Conservation (phyloP, 2,113 vertebrate species). For the Nannospalax galili region DNA sequence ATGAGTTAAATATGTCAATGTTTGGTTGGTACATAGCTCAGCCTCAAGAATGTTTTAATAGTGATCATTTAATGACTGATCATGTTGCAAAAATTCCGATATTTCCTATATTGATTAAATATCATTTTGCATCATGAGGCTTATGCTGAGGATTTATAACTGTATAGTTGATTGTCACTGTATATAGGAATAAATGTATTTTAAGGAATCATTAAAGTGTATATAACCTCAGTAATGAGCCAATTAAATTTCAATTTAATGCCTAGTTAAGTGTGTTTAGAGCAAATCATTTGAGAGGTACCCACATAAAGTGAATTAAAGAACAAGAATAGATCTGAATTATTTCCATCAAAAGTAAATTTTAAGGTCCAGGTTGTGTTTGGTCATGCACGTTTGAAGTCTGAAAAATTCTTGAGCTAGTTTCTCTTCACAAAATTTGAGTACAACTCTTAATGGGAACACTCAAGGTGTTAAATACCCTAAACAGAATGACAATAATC, state of each 20-base stretch:
- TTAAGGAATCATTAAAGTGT: conserved; percentile 62
- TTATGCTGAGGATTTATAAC: conserved; percentile 38
- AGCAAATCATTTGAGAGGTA: conserved; percentile 47
- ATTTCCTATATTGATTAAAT: conserved; percentile 47
- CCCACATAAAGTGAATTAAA: conserved; percentile 50
- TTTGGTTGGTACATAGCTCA: not conserved
- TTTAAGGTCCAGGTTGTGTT: conserved; percentile 21
- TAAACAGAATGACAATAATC: not conserved
- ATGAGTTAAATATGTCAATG: not conserved
- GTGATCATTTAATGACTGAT: conserved; percentile 7
- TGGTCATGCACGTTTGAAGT: not conserved
- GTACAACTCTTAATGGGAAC: not conserved
- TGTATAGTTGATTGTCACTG: not conserved
- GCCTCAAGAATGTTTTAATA: not conserved
- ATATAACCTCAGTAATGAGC: conserved; percentile 69
- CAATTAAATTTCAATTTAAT: conserved; percentile 74
- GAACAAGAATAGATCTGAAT: not conserved
- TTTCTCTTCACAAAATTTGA: not conserved
- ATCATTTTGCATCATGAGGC: not conserved
- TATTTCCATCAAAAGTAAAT: conserved; percentile 15
- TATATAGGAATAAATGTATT: conserved; percentile 12
- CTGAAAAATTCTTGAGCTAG: not conserved
- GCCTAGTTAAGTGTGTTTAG: conserved; percentile 72
- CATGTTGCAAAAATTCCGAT: not conserved
- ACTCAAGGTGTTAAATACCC: not conserved